Evolutionary conservation across 2,113 vertebrate species (phyloP).

Genomic region (Ptilonorhynchus violaceus): DNA sequence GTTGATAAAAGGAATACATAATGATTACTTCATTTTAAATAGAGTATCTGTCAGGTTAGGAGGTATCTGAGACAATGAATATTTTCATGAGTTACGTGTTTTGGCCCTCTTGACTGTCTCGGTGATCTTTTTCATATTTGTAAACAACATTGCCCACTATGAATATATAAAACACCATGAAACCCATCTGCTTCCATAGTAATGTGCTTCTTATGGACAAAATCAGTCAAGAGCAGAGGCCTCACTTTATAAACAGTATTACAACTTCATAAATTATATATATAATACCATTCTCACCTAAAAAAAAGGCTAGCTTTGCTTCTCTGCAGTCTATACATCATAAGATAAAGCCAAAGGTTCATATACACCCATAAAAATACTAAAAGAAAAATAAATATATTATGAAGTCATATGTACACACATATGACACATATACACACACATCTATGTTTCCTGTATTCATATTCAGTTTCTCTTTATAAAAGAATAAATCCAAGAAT

Average conservation of each 20-base stretch:
- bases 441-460: not conserved
- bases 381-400: not conserved
- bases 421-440: rapidly evolving
- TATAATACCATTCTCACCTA: not conserved
- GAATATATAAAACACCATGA: not conserved
- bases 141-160: not conserved
- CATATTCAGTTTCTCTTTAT: not conserved
- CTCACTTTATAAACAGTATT: not conserved
- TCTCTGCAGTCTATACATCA: not conserved
- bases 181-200: not conserved
- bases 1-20: not conserved
- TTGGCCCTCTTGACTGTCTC: not conserved
- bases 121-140: not conserved
- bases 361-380: not conserved
- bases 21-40: not conserved
- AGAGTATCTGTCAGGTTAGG: not conserved
- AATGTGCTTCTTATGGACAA: not conserved
- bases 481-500: not conserved
- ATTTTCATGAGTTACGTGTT: not conserved
- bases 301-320: not conserved
- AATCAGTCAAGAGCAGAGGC: not conserved
- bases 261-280: not conserved
- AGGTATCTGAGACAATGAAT: not conserved
- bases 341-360: not conserved
- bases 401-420: not conserved